These are phyloP conservation scores for Mesitornis unicolor DNA, from an alignment of 2,113 vertebrate species.

Conservation along the genomic window DNA sequence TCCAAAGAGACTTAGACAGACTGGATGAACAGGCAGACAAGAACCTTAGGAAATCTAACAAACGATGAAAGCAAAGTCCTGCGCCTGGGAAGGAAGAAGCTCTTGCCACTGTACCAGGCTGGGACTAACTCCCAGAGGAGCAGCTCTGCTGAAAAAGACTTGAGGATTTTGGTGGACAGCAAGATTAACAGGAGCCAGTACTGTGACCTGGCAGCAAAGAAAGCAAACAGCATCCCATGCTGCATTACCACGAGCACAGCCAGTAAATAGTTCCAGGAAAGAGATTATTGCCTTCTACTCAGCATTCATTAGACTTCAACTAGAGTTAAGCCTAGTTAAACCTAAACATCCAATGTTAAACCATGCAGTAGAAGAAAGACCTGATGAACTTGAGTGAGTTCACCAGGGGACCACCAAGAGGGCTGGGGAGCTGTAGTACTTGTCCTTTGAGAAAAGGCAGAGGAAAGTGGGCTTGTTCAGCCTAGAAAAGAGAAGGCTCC, in stretches of 20 bases:
- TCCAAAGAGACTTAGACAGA: not conserved
- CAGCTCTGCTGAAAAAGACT: not conserved
- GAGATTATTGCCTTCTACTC: not conserved
- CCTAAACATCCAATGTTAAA: not conserved
- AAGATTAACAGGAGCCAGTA: not conserved
- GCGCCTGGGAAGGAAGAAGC: not conserved
- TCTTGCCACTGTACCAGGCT: not conserved
- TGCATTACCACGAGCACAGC: not conserved
- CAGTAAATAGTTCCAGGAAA: not conserved
- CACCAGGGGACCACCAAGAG: not conserved
- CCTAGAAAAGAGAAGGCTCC: not conserved
- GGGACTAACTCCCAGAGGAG: not conserved
- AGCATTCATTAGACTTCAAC: not conserved
- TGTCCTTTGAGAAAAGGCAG: not conserved
- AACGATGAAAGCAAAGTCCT: not conserved
- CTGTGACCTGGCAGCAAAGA: not conserved
- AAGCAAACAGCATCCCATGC: not conserved
- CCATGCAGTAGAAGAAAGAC: not conserved
- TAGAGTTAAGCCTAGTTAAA: no score
- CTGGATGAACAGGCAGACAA: not conserved
- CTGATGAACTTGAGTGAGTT: not conserved
- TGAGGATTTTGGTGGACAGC: not conserved
- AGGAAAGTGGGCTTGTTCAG: not conserved
- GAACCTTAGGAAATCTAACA: not conserved
- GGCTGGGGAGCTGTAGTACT: not conserved